Evolutionary conservation across 2,888 invertebrate genomes (phyloP).

Genomic region (Automeris io): DNA sequence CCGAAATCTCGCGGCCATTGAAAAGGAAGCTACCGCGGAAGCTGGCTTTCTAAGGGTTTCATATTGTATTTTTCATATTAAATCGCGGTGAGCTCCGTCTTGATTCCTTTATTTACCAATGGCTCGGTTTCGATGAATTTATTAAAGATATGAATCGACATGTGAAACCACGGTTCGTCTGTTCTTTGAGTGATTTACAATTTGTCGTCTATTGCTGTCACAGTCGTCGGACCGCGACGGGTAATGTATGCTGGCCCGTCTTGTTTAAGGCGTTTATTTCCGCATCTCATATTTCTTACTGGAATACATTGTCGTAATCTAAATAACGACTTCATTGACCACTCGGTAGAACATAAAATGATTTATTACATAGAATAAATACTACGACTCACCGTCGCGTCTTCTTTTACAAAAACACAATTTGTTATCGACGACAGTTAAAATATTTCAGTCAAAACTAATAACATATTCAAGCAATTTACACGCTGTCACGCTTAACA

Average conservation of each 20-base stretch:
- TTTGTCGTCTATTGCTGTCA: constrained; percentile 43
- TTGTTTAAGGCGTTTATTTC: constrained; percentile 45
- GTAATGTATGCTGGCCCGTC: constrained; percentile 43
- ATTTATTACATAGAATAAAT: constrained; percentile 12
- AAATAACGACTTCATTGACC: constrained; percentile 17
- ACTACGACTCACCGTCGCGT: neutral
- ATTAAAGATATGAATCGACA: constrained; percentile 38
- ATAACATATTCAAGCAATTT: constrained; percentile 49
- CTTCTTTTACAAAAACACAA: constrained; percentile 3
- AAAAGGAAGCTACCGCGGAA: no score
- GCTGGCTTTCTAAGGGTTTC: constrained; percentile 14
- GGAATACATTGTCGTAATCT: constrained; percentile 33
- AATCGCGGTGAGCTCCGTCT: no score
- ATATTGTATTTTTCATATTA: no score
- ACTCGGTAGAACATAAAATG: constrained; percentile 8
- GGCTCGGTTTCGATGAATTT: constrained; percentile 20
- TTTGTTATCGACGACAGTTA: constrained; percentile 29
- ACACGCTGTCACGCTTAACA: constrained; percentile 56
- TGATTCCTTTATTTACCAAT: no score
- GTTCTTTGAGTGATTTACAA: constrained; percentile 48
- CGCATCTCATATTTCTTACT: constrained; percentile 55
- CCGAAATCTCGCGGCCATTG: no score
- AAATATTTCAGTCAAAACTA: constrained; percentile 38
- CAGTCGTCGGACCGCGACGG: constrained; percentile 46
- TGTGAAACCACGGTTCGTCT: constrained; percentile 35